Base-by-base conservation (phyloP, 2,888 invertebrate genomes). In the Druceiella hillmani region DNA sequence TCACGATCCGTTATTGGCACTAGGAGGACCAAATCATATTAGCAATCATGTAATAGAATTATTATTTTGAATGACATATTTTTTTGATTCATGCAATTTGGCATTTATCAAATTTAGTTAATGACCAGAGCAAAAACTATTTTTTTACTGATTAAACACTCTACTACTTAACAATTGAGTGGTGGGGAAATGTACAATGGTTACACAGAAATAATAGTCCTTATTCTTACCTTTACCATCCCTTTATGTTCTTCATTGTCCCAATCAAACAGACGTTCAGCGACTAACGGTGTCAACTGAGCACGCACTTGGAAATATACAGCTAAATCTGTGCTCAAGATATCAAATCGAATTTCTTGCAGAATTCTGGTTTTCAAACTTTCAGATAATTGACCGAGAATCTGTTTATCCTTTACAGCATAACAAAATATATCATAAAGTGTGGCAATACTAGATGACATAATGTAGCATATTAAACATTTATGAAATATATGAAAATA, bases 261-360 rank as follows among this genome's bases (percentile, higher is more conserved):
- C 68, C 74, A 74, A 48, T 76, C 66, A 48, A 78, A 74, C 9
- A 48, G 33, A 14, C 62, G 58, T 1, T 74, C 71, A 0, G 66
- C 59, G 2, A 73, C 50, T 1, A 78, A 50, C n/a, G 72, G 71
- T 5, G 74, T 58, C 15, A 79, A 57, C 46, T 73, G 72, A 1
- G 69, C 66, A 3, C 78, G 62, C 36, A 50, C 50, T 28, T 55
- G 66, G 54, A 79, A 78, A 61, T 77, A 76, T 7, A 66, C 57
- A 1, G 74, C 70, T 41, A 78, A 55, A 56, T 79, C 78, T 0
- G 80, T 79, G 43, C 76, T 74, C 26, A 79, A 55, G 38, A 81
- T 79, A 35, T 70, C 61, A 51, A 73, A 72, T 46, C 72, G 70
- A 24, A 78, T 70, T 57, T 78, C 74, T 11, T 61, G 58, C 48